phyloP scores from a whole-genome alignment of 1,140 invertebrate genomes.

The Drosophila kurseongensis region DNA sequence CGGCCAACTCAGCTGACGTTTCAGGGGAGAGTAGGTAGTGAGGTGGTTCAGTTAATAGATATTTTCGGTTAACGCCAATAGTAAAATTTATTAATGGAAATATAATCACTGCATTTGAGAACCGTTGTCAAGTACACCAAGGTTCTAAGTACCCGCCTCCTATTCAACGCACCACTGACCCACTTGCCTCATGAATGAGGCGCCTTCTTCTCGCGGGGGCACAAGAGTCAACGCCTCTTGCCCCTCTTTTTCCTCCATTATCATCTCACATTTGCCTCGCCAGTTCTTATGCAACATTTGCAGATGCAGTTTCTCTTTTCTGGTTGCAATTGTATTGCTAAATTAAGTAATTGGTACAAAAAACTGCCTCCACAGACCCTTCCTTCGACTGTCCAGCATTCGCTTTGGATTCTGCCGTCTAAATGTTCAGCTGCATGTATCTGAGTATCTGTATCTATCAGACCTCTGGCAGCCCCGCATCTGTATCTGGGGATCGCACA shows the following conservation, averaged over 20 bases:
- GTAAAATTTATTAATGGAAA: too few species aligned
- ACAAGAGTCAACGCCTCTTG: conserved; percentile 7
- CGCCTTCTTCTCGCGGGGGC: conserved; percentile 33
- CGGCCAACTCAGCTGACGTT: background rate
- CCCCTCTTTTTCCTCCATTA: conserved; percentile 11
- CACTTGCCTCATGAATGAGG: conserved; percentile 41
- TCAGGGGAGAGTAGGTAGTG: background rate
- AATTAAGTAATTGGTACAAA: conserved; percentile 78
- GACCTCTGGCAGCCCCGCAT: conserved; percentile 2
- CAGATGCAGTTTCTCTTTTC: conserved; percentile 56
- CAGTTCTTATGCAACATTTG: conserved; percentile 70
- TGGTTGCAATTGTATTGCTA: conserved; percentile 67
- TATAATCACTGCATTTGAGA: background rate
- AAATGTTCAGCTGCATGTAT: conserved; percentile 43
- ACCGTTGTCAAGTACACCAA: background rate
- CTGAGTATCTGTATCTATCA: conserved; percentile 56
- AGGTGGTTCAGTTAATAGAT: background rate
- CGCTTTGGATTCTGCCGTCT: conserved; percentile 60
- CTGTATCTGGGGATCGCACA: conserved; percentile 11
- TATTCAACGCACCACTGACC: conserved; percentile 45
- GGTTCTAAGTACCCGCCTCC: background rate
- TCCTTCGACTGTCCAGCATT: background rate
- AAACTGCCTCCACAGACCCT: conserved; percentile 16
- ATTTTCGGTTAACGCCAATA: background rate
- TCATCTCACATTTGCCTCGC: conserved; percentile 17